Conservation (phyloP, 1,140 invertebrate genomes). For the Leptinotarsa undecemlineata region DNA sequence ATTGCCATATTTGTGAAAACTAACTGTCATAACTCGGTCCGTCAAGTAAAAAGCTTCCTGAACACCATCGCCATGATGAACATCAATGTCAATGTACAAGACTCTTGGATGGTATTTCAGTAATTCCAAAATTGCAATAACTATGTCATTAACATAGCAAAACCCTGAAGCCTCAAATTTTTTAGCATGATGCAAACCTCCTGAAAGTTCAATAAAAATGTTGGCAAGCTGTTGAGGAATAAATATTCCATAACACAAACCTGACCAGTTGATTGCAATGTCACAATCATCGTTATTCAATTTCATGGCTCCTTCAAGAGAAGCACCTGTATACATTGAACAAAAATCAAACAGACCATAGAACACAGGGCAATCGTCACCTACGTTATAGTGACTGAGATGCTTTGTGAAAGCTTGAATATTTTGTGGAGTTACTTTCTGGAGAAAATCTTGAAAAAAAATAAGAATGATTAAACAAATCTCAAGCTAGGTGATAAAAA, state of each 20-base stretch:
- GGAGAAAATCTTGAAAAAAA: constrained; percentile 76
- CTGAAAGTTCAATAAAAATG: constrained; percentile 58
- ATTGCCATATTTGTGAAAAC: constrained; percentile 98
- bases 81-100: constrained; percentile 98
- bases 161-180: constrained; percentile 97
- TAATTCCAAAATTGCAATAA: constrained; percentile 95
- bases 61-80: constrained; percentile 99
- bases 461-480: neutral
- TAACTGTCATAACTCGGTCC: constrained; percentile 98
- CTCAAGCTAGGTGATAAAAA: too few relatives aligned
- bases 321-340: constrained; percentile 95
- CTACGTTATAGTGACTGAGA: constrained; percentile 93
- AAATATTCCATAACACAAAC: constrained; percentile 65
- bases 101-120: constrained; percentile 95
- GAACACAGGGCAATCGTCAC: constrained; percentile 98
- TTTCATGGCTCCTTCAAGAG: constrained; percentile 90
- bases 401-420: constrained; percentile 93
- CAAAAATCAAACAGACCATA: constrained; percentile 99
- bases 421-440: constrained; percentile 94
- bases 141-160: constrained; percentile 99
- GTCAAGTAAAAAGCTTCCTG: constrained; percentile 99
- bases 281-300: constrained; percentile 93
- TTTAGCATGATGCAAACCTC: constrained; percentile 98
- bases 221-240: too few relatives aligned
- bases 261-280: constrained; percentile 99